Percentiles rank a stretch among this genome's conserved stretches.
Conservation (phyloP, 1,140 invertebrate species). For the Hypothenemus hampei region DNA sequence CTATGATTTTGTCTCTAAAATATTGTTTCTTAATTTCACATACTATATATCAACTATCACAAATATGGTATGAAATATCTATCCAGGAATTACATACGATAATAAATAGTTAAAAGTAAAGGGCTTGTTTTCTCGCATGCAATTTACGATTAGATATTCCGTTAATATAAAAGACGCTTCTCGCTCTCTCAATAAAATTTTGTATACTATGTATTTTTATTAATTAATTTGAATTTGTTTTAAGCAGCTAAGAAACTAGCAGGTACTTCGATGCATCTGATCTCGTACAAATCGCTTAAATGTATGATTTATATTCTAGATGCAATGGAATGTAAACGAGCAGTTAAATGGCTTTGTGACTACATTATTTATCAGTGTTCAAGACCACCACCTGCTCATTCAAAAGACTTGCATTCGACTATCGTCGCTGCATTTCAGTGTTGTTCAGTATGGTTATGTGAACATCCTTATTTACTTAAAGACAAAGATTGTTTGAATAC, state of each 20-base stretch:
- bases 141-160: too few species aligned
- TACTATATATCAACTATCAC: too few species aligned
- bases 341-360: conserved; percentile 97
- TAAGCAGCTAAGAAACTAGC: conserved; percentile 36
- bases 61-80: too few species aligned
- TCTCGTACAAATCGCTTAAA: neutral
- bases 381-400: conserved; percentile 90
- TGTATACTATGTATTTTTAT: too few species aligned
- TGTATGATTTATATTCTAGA: conserved; percentile 13
- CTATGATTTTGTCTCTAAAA: neutral
- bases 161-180: too few species aligned
- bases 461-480: conserved; percentile 80
- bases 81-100: too few species aligned
- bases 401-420: conserved; percentile 95
- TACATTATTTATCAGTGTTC: conserved; percentile 96
- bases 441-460: conserved; percentile 86
- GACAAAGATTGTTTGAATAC: conserved; percentile 90
- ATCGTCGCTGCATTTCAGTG: conserved; percentile 94
- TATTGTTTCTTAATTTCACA: neutral
- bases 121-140: too few species aligned
- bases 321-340: conserved; percentile 75
- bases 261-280: conserved; percentile 24
- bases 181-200: too few species aligned
- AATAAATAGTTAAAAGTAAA: too few species aligned
- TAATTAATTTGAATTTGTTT: conserved; percentile 6